Evolutionary conservation across 2,797 vertebrate species (phyloP), one percentile per base, ranked within the genome.

Genomic region (Kryptolebias ocellatus): DNA sequence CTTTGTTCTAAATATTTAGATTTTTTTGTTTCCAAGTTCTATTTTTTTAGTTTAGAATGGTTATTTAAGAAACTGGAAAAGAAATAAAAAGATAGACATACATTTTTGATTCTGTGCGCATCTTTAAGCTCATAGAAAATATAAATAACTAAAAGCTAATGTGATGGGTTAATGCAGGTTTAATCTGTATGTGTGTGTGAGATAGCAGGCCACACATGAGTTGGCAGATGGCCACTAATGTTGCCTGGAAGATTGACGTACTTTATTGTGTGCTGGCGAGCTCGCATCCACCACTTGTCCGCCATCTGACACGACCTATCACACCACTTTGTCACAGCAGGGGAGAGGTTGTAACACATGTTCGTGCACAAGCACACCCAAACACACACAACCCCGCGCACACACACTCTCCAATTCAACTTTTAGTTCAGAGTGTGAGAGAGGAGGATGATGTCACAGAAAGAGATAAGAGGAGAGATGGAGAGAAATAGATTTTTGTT

Each of bases 271-370:
- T 66, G 71, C 73, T 69, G 81, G 69, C 52, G 67, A 76, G 78
- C 74, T 76, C 72, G 83, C 62, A 80, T 89, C 88, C 70, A 67
- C 67, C 76, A 39, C 61, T 86, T 85, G 89, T 89, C 85, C 83
- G 54, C 75, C 78, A 72, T 74, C 85, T 85, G 83, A 87, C 90
- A 87, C 1, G 20, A 76, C 86, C 86, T 92, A 89, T 89, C 90
- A 87, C 79, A 76, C 80, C 80, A 83, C 81, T 89, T 85, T 91
- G 88, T 85, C 79, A 83, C 84, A 83, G 83, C 57, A 61, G 69
- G 74, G 59, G 64, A 81, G 63, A 59, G 60, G 60, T 53, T 61
- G 59, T 51, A 81, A 73, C 69, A 60, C 74, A 70, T 9, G 2
- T 5, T 6, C 58, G 54, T 9, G 24, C 51, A 17, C 44, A 44